Evolutionary conservation across 2,888 invertebrate genomes (phyloP).

Genomic region (Ennomos erosarius): DNA sequence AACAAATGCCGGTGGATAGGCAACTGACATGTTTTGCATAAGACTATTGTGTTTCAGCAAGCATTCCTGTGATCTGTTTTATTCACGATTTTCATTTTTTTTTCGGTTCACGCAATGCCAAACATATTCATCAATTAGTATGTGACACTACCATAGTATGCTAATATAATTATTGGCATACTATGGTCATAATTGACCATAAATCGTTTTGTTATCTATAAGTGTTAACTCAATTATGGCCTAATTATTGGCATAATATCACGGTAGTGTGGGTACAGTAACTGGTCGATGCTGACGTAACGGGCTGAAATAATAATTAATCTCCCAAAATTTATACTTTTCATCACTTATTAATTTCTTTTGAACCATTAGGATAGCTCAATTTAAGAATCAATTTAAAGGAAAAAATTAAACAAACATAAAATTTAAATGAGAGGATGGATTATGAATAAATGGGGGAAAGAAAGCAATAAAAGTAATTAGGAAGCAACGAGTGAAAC

Average conservation of each 20-base stretch:
- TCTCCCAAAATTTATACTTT: neutral
- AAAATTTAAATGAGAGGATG: conserved; percentile 54
- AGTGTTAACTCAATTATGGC: too few species aligned
- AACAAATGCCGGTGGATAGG: conserved; percentile 65
- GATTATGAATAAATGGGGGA: conserved; percentile 60
- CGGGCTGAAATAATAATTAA: conserved; percentile 5
- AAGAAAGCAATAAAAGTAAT: conserved; percentile 72
- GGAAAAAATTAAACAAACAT: conserved; percentile 30
- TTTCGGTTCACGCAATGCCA: too few species aligned
- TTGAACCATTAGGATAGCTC: conserved; percentile 23
- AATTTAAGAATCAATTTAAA: conserved; percentile 31
- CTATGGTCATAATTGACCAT: too few species aligned
- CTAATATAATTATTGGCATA: too few species aligned
- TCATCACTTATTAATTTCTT: conserved; percentile 5
- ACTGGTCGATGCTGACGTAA: neutral
- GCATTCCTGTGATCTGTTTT: conserved; percentile 5
- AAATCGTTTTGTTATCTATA: too few species aligned
- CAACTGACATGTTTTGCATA: conserved; percentile 65
- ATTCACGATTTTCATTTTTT: neutral
- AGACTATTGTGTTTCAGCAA: conserved; percentile 36
- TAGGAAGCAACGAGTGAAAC: conserved; percentile 66
- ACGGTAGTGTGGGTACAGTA: too few species aligned
- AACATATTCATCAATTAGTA: neutral
- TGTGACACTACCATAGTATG: too few species aligned
- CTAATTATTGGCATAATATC: too few species aligned